Evolutionary conservation across 2,797 vertebrate species (phyloP).

Genomic region (Decapterus maruadsi): DNA sequence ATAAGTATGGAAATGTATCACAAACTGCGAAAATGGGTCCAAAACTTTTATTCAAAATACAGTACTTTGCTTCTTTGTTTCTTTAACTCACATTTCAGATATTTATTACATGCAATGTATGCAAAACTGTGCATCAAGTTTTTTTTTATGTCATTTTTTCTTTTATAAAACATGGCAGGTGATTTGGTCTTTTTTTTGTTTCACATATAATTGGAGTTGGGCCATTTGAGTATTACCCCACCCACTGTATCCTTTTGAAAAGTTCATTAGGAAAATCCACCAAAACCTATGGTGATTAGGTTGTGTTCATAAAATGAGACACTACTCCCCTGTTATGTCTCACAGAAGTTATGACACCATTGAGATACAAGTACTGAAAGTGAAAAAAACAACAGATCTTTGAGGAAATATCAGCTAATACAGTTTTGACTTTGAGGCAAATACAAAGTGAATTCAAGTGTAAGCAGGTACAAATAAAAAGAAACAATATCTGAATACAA

Average conservation of each 20-base stretch:
- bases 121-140: conserved; percentile 2
- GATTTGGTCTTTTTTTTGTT: not conserved
- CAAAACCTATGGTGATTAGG: conserved; percentile 7
- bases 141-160: not conserved
- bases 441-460: conserved; percentile 74
- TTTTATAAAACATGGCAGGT: conserved; percentile 30
- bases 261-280: conserved; percentile 34
- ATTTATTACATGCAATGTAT: conserved; percentile 46
- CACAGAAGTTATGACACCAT: conserved; percentile 20
- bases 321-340: not conserved
- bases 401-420: conserved; percentile 11
- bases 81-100: too few relatives aligned
- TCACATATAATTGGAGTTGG: conserved; percentile 27
- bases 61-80: not conserved
- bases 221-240: not conserved
- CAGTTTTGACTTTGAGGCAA: conserved; percentile 26
- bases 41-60: not conserved
- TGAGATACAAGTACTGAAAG: conserved; percentile 8
- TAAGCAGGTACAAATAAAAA: conserved; percentile 52
- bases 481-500: not conserved
- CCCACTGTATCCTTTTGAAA: not conserved
- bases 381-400: not conserved
- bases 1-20: not conserved
- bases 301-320: conserved; percentile 38
- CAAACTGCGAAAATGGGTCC: not conserved